Evolutionary conservation across 1,140 invertebrate species (phyloP).

Genomic region (Capitella teleta): DNA sequence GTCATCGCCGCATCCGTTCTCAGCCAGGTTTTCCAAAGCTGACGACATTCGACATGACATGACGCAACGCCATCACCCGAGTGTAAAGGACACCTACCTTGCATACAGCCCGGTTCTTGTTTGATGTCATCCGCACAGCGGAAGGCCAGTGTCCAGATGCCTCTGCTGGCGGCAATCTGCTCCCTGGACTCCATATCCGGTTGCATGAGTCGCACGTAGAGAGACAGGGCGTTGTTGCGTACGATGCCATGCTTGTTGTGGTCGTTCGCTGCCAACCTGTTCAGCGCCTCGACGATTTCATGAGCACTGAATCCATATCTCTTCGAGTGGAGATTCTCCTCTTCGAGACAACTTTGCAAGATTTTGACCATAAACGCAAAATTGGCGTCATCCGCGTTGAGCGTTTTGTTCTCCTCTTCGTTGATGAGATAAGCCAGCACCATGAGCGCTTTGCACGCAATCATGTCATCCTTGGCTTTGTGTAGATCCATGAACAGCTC

Average conservation of each 20-base stretch:
- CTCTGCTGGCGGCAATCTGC: slow-evolving; percentile 1
- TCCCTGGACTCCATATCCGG: neutral
- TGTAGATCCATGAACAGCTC: neutral
- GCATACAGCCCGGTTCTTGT: slow-evolving; percentile 1
- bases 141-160: slow-evolving; percentile 12
- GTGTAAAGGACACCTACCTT: slow-evolving; percentile 1
- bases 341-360: neutral
- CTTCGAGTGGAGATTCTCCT: neutral
- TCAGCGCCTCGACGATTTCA: slow-evolving; percentile 9
- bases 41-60: neutral
- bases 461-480: neutral
- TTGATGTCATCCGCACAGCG: slow-evolving; percentile 10
- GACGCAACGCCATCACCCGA: neutral
- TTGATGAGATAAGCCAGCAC: slow-evolving; percentile 12
- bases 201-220: slow-evolving; percentile 7
- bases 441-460: neutral
- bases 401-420: slow-evolving; percentile 11
- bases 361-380: slow-evolving; percentile 6
- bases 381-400: slow-evolving; percentile 7
- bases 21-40: neutral
- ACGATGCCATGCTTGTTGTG: slow-evolving; percentile 9
- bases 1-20: neutral
- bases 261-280: slow-evolving; percentile 11
- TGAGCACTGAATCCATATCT: slow-evolving; percentile 1
- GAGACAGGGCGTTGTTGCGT: slow-evolving; percentile 2